Evolutionary conservation across 2,797 vertebrate genomes (phyloP), one percentile per base, ranked within the genome.

Genomic region (Coregonus suidteri): DNA sequence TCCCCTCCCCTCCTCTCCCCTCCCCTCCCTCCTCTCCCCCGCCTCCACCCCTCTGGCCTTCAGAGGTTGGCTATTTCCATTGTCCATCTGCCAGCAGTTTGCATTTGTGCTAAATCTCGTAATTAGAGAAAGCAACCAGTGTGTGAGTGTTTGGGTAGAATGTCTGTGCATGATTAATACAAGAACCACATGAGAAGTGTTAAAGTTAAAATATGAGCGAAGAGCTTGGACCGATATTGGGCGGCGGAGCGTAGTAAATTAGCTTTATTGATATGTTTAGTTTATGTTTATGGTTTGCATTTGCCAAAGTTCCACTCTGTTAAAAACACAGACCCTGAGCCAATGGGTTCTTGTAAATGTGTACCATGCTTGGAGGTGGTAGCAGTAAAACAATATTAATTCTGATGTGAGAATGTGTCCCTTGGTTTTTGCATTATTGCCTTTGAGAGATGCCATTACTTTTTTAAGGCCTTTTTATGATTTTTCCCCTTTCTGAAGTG

Each of bases 221-320:
- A 71, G 11, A 20, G 47, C 25, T 73, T 73, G 53, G 16, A 52
- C 15, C 16, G 52, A 31, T 35, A 35, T 56, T 54, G 71, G 52
- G 25, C 25, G 15, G 15, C 53, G 20, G 53, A 16, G 52, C 14
- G 30, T 56, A 56, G 78, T 79, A 79, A 87, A 84, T 62, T 54
- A 16, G 67, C 68, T 82, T 82, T 65, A 83, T 77, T 80, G 74
- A 86, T 79, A 70, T 77, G 74, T 84, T 73, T 52, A 81, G 67
- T 66, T 69, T 75, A 41, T 74, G 85, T 80, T 83, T 82, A 77
- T 72, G 74, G 74, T 83, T 74, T 74, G 79, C n/a, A 67, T 5
- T 31, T 75, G 82, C 82, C 87, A 87, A 77, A 83, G 84, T 87
- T 88, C 81, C 79, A 75, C 71, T 84, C 79, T 86, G 75, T 82